Evolutionary conservation across 2,113 vertebrate species (phyloP).

Genomic region (Pterocles orientalis): DNA sequence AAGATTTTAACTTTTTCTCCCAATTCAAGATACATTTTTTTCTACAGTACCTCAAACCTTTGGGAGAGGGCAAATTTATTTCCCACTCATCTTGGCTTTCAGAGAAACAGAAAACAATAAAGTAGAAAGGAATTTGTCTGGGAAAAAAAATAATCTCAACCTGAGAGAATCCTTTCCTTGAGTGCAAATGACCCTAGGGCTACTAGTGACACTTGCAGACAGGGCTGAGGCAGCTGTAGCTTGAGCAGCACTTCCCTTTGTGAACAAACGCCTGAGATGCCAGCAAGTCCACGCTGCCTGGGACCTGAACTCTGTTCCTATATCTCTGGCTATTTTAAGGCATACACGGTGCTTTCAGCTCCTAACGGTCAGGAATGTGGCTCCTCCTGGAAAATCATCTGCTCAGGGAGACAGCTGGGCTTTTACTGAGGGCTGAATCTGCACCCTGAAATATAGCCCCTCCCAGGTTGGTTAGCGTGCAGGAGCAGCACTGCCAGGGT

Average conservation of each 20-base stretch:
- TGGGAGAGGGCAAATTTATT: background rate
- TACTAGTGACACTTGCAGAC: background rate
- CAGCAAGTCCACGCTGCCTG: background rate
- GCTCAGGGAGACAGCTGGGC: conserved; percentile 1
- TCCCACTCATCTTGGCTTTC: background rate
- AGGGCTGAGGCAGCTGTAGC: background rate
- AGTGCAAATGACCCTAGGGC: background rate
- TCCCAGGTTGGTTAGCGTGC: background rate
- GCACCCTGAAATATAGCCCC: background rate
- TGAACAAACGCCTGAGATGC: background rate
- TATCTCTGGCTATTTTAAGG: conserved; percentile 47
- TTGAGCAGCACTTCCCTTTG: background rate
- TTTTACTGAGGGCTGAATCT: background rate
- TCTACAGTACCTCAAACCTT: background rate
- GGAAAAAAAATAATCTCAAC: background rate
- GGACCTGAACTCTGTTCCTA: background rate
- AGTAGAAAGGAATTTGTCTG: background rate
- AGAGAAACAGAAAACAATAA: background rate
- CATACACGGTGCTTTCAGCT: background rate
- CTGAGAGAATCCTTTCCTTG: background rate
- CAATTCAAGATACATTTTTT: background rate
- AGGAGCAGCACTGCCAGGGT: background rate
- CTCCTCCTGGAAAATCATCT: conserved; percentile 22
- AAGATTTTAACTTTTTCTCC: background rate
- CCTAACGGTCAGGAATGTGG: background rate